A percentile compares a stretch with the other conserved stretches of the same genome.
Conservation (phyloP, 2,113 vertebrate genomes). For the Nothocercus julius region DNA sequence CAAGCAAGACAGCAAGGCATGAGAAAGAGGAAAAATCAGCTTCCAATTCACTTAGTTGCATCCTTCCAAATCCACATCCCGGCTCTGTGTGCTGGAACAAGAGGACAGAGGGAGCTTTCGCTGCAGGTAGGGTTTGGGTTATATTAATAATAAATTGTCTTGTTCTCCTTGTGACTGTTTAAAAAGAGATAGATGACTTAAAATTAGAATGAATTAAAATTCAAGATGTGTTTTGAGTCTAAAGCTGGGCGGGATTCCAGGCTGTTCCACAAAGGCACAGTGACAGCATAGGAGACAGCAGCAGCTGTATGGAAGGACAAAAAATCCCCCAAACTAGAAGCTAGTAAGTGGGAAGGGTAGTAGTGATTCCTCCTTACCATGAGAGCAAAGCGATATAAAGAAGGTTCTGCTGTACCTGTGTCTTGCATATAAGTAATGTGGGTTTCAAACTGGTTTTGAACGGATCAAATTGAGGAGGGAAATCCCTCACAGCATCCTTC, state of each 20-base stretch:
- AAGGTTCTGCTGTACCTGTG: background rate
- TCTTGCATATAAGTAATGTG: background rate
- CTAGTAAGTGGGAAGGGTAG: background rate
- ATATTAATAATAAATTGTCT: background rate
- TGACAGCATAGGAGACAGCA: conserved; percentile 5
- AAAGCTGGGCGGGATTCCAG: conserved; percentile 53
- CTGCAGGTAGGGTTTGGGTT: background rate
- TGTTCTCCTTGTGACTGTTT: background rate
- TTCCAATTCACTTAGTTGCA: background rate
- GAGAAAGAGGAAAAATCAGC: background rate
- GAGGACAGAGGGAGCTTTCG: background rate
- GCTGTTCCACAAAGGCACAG: background rate
- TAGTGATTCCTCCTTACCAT: background rate
- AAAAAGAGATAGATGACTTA: conserved; percentile 23
- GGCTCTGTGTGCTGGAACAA: background rate
- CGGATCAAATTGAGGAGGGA: background rate
- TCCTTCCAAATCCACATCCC: background rate
- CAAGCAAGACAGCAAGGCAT: background rate
- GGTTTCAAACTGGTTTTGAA: background rate
- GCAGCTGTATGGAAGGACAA: background rate
- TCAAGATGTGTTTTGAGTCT: conserved; percentile 24
- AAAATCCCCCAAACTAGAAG: background rate
- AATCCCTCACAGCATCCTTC: too few relatives aligned
- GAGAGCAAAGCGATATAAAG: background rate
- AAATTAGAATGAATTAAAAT: conserved; percentile 50